These are phyloP conservation scores for Limnephilus rhombicus DNA, from an alignment of 2,888 invertebrate genomes.

Conservation along the genomic window DNA sequence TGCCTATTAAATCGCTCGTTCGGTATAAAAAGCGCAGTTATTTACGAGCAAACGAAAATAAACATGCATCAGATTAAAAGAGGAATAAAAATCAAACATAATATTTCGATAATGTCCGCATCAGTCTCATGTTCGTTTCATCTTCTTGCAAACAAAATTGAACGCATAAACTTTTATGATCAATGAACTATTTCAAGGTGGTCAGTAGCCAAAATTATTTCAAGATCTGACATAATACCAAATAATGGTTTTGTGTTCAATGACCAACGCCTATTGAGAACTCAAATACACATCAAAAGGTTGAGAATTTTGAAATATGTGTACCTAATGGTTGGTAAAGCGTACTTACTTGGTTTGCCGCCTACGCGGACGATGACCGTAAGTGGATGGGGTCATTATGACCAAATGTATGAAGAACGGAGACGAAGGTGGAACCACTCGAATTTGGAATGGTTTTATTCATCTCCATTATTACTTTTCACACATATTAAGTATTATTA, in stretches of 20 bases:
- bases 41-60: neutral
- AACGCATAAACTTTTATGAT: neutral
- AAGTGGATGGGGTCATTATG: neutral
- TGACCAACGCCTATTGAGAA: neutral
- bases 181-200: neutral
- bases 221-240: neutral
- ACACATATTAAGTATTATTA: neutral
- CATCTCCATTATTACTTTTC: neutral
- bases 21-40: neutral
- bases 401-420: conserved; percentile 23
- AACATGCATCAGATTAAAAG: neutral
- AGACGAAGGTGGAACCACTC: neutral
- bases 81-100: neutral
- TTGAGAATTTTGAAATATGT: conserved; percentile 17
- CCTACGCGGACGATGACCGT: conserved; percentile 40
- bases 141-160: neutral
- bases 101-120: neutral
- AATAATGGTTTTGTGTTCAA: neutral
- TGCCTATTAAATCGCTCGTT: neutral
- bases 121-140: neutral
- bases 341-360: conserved; percentile 31
- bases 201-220: neutral
- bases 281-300: conserved; percentile 19
- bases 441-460: neutral
- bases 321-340: neutral